These are phyloP conservation scores for Montipora cactus DNA, from an alignment of 64 coral and sea anemone species.

Conservation along the genomic window DNA sequence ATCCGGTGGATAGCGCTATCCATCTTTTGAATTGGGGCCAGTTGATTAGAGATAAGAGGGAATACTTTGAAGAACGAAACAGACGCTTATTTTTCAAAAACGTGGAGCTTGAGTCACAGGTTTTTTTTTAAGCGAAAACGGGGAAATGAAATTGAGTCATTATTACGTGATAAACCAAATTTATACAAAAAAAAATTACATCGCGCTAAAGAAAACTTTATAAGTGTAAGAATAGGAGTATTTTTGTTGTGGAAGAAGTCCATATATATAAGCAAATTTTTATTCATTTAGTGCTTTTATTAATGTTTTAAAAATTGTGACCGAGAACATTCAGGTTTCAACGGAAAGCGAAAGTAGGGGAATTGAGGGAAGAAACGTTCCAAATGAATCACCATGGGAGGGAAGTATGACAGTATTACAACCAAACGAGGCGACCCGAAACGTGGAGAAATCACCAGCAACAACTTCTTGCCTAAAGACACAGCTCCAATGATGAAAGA, in stretches of 20 bases:
- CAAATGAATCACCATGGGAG: neutral
- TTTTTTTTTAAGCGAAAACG: no score
- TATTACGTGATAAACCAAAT: no score
- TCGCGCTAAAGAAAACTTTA: neutral
- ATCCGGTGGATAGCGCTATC: no score
- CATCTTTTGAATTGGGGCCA: no score
- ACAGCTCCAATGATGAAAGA: neutral
- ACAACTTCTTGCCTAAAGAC: conserved; percentile 11
- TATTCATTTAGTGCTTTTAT: neutral
- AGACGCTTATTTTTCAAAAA: no score
- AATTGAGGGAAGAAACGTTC: neutral
- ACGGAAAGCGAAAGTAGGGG: neutral
- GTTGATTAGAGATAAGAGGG: no score
- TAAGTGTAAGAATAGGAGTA: neutral
- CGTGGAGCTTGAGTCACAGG: no score
- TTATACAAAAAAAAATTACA: neutral
- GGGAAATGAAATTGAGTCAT: no score
- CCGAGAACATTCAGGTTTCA: neutral
- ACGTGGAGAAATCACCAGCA: neutral
- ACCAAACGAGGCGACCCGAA: neutral
- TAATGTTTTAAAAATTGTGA: conserved; percentile 25
- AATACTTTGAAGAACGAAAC: no score
- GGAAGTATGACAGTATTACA: conserved; percentile 6
- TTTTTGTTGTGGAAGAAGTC: conserved; percentile 25
- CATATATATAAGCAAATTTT: neutral